Percentiles rank a stretch among this genome's conserved stretches.
Conservation (phyloP, 1,140 invertebrate genomes). For the Drosophila miranda region DNA sequence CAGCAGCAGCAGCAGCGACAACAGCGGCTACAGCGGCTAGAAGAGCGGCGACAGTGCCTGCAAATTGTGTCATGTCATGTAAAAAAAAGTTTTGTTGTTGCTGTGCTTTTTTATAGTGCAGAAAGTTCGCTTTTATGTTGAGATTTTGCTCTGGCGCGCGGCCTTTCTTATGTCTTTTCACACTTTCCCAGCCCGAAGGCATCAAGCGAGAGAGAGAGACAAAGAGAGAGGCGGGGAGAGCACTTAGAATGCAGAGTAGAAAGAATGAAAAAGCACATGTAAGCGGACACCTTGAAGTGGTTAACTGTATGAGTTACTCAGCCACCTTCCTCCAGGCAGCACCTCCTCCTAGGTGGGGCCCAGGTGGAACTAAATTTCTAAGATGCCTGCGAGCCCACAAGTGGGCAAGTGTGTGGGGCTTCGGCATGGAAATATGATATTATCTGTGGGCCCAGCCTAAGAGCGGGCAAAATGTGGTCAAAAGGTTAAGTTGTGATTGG, state of each 20-base stretch:
- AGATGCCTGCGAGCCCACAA: constrained; percentile 20
- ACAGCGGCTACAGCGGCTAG: not conserved
- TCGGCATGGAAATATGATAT: constrained; percentile 47
- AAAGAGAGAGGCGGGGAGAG: not conserved
- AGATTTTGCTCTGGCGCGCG: constrained; percentile 62
- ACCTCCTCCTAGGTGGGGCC: constrained; percentile 39
- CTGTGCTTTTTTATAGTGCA: constrained; percentile 50
- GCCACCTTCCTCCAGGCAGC: constrained; percentile 28
- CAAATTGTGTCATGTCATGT: constrained; percentile 78
- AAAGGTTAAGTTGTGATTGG: constrained; percentile 61
- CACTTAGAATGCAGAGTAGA: constrained; percentile 31
- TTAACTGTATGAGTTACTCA: constrained; percentile 65
- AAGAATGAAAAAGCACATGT: constrained; percentile 53
- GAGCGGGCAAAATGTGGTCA: constrained; percentile 50
- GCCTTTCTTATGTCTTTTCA: constrained; percentile 73
- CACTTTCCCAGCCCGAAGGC: constrained; percentile 55
- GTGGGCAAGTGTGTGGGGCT: constrained; percentile 24
- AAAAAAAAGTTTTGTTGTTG: constrained; percentile 46
- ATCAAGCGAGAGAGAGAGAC: not conserved
- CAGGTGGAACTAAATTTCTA: constrained; percentile 37
- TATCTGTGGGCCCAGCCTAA: constrained; percentile 14
- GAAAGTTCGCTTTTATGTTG: constrained; percentile 61
- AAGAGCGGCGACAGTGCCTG: constrained; percentile 50
- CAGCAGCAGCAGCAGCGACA: not conserved
- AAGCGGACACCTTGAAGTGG: constrained; percentile 71